Base-by-base conservation (phyloP, 2,113 vertebrate genomes). In the Nematolebias whitei region DNA sequence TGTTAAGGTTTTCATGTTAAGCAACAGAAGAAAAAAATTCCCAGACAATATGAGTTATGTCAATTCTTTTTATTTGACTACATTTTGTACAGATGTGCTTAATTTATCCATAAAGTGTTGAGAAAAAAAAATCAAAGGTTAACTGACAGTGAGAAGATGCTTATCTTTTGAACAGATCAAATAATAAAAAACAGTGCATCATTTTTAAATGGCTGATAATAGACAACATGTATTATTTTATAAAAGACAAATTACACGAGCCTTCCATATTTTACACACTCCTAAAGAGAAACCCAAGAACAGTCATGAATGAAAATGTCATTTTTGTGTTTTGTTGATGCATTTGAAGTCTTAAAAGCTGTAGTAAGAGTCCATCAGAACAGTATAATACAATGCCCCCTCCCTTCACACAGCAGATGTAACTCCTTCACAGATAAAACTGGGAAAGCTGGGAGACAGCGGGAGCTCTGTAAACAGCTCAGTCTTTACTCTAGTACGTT, bases 381-480 rank as follows among this genome's bases (percentile, higher is more conserved):
- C 56, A 47, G 70, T 62, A 29, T 29, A 18, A 11, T 35, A 51
- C 4, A 62, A 29, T 13, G 24, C 39, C 23, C 20, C 39, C 48
- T 12, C 23, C 44, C 45, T 68, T 84, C 45, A 80, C 72, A 83
- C 67, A 70, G 41, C 67, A 76, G 70, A 79, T 82, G 63, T 20
- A 59, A 15, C 13, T 49, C 40, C 56, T 66, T 76, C 71, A 74
- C 63, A 68, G 68, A 82, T 67, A 50, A 32, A 62, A 65, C 45
- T 66, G 39, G 43, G n/a, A 39, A 22, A 64, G 68, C 52, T 10
- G 38, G 39, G 71, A 50, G 26, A 63, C 62, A 68, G 45, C 20
- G 56, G 40, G 74, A 60, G 48, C 53, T 64, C 51, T 53, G 60
- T 61, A 64, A 74, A 60, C 32, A 68, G 40, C 10, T 61, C 29